Evolutionary conservation across 2,888 invertebrate species (phyloP).

Genomic region (Nymphalis polychloros): DNA sequence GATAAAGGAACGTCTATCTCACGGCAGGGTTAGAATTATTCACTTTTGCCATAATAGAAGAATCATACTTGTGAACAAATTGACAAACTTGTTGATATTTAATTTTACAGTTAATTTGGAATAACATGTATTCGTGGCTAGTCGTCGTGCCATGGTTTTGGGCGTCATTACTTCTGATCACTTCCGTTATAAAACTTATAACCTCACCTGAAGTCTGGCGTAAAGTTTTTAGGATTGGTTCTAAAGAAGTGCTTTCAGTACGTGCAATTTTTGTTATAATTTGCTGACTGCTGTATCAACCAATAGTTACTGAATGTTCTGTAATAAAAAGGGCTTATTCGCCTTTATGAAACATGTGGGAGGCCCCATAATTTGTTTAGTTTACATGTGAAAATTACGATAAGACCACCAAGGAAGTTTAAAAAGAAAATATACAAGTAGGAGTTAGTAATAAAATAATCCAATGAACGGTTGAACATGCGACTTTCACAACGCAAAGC

Average conservation of each 20-base stretch:
- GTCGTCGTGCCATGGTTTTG: constrained; percentile 61
- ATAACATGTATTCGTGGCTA: constrained; percentile 61
- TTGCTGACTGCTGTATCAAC: too few species aligned
- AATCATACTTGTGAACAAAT: not conserved
- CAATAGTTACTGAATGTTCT: too few species aligned
- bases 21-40: constrained; percentile 55
- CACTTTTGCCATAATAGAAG: too few species aligned
- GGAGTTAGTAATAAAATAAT: too few species aligned
- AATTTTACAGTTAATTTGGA: constrained; percentile 62
- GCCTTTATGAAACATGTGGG: too few species aligned
- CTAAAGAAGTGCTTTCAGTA: constrained; percentile 59
- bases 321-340: too few species aligned
- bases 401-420: too few species aligned
- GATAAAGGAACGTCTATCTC: constrained; percentile 53
- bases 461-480: too few species aligned
- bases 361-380: too few species aligned
- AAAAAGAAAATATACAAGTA: too few species aligned
- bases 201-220: constrained; percentile 44
- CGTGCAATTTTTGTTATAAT: constrained; percentile 37
- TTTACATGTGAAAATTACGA: too few species aligned
- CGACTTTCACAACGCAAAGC: too few species aligned
- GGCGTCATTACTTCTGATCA: constrained; percentile 49
- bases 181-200: constrained; percentile 47
- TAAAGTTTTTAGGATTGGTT: constrained; percentile 54
- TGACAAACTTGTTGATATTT: not conserved